phyloP scores from a whole-genome alignment of 2,797 vertebrate species.

The Oreochromis grahami region DNA sequence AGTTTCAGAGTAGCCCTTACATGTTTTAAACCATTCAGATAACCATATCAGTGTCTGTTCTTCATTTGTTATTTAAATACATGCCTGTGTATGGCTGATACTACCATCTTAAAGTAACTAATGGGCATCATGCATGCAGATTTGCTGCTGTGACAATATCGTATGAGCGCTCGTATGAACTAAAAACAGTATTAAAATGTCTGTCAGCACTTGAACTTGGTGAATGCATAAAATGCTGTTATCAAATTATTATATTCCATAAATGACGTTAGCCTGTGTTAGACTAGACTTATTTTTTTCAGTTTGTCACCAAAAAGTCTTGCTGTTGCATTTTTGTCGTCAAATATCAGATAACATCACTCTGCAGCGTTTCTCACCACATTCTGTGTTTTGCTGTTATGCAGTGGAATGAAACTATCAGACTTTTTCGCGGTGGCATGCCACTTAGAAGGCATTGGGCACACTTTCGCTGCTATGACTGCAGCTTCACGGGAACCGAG shows the following conservation, averaged over 20 bases:
- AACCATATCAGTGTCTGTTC: not conserved
- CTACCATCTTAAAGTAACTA: not conserved
- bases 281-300: not conserved
- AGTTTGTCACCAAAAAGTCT: not conserved
- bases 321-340: not conserved
- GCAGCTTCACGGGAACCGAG: conserved; percentile 87
- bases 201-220: not conserved
- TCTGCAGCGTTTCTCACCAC: not conserved
- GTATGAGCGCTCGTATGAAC: not conserved
- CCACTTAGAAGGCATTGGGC: conserved; percentile 86
- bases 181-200: not conserved
- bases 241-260: not conserved
- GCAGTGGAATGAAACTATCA: conserved; percentile 96
- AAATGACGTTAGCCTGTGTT: not conserved
- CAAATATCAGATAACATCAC: not conserved
- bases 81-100: not conserved
- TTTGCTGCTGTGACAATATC: not conserved
- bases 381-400: not conserved
- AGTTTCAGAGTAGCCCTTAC: not conserved
- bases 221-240: not conserved
- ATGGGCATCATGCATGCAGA: not conserved
- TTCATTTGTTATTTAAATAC: not conserved
- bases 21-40: not conserved
- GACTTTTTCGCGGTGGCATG: conserved; percentile 89
- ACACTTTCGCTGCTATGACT: conserved; percentile 87